Conservation (phyloP, 2,888 invertebrate genomes). For the Tillus elongatus region DNA sequence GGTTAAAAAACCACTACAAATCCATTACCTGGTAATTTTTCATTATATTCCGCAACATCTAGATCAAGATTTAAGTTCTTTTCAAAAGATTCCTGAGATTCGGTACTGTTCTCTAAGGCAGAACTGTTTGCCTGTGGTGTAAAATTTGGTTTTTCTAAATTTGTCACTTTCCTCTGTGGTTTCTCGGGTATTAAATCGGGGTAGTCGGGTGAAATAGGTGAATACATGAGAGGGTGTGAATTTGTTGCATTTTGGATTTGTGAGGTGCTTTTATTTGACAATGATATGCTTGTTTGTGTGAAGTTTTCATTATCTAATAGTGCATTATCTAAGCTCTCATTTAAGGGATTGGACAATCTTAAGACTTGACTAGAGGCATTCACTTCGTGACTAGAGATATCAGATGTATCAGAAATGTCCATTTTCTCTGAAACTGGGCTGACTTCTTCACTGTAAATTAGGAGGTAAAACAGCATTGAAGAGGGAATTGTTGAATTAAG, state of each 20-base stretch:
- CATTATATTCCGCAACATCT: slow-evolving; percentile 29
- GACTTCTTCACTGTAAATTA: slow-evolving; percentile 19
- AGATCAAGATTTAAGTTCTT: slow-evolving; percentile 27
- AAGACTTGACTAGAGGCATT: slow-evolving; percentile 23
- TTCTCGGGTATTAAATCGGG: slow-evolving; percentile 40
- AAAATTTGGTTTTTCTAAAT: slow-evolving; percentile 29
- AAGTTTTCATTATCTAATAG: slow-evolving; percentile 23
- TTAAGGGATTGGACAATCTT: slow-evolving; percentile 18
- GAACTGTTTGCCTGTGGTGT: slow-evolving; percentile 35
- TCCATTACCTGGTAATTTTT: slow-evolving; percentile 32
- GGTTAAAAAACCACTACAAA: slow-evolving; percentile 5
- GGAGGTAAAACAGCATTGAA: too few relatives aligned
- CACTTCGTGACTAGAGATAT: slow-evolving; percentile 20
- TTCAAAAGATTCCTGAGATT: slow-evolving; percentile 26
- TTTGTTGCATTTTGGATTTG: slow-evolving; percentile 34
- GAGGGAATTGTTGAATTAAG: too few relatives aligned
- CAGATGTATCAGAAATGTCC: slow-evolving; percentile 31
- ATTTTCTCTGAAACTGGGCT: slow-evolving; percentile 26
- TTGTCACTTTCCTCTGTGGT: slow-evolving; percentile 20
- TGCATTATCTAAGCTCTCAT: slow-evolving; percentile 19
- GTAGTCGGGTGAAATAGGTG: slow-evolving; percentile 34
- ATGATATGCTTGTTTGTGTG: background rate
- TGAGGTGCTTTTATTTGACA: slow-evolving; percentile 11
- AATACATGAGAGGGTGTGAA: slow-evolving; percentile 40
- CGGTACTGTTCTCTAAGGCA: slow-evolving; percentile 21